phyloP scores from a whole-genome alignment of 2,888 invertebrate species.

The Bellardia pandia region DNA sequence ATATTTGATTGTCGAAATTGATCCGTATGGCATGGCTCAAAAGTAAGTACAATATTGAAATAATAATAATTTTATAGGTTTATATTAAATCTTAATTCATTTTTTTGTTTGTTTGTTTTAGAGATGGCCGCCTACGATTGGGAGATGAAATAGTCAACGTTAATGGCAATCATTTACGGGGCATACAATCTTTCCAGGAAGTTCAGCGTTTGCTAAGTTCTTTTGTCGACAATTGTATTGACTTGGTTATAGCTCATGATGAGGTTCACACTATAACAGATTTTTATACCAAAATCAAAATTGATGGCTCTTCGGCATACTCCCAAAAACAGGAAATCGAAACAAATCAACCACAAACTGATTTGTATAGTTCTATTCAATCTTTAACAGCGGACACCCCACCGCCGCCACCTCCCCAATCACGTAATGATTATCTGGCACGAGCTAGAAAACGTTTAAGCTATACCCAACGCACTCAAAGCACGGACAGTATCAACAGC shows the following conservation, averaged over 20 bases:
- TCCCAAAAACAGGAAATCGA: slow-evolving; percentile 37
- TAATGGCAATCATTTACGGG: slow-evolving; percentile 92
- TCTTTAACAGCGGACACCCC: slow-evolving; percentile 59
- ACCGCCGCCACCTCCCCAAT: slow-evolving; percentile 40
- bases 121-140: slow-evolving; percentile 91
- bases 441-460: slow-evolving; percentile 80
- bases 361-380: slow-evolving; percentile 72
- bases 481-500: slow-evolving; percentile 81
- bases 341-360: slow-evolving; percentile 53
- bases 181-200: slow-evolving; percentile 88
- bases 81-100: background rate
- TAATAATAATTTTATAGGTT: background rate
- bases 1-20: slow-evolving; percentile 87
- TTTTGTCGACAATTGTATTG: slow-evolving; percentile 84
- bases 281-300: slow-evolving; percentile 83
- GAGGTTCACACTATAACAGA: slow-evolving; percentile 86
- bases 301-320: slow-evolving; percentile 76
- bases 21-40: slow-evolving; percentile 88
- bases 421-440: slow-evolving; percentile 72
- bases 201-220: slow-evolving; percentile 85
- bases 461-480: slow-evolving; percentile 81
- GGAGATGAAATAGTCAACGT: slow-evolving; percentile 96
- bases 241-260: slow-evolving; percentile 88
- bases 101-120: slow-evolving; percentile 79
- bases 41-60: slow-evolving; percentile 78